Percentiles rank a stretch among this genome's conserved stretches.
Conservation (phyloP, 1,140 invertebrate species). For the Cephus cinctus region DNA sequence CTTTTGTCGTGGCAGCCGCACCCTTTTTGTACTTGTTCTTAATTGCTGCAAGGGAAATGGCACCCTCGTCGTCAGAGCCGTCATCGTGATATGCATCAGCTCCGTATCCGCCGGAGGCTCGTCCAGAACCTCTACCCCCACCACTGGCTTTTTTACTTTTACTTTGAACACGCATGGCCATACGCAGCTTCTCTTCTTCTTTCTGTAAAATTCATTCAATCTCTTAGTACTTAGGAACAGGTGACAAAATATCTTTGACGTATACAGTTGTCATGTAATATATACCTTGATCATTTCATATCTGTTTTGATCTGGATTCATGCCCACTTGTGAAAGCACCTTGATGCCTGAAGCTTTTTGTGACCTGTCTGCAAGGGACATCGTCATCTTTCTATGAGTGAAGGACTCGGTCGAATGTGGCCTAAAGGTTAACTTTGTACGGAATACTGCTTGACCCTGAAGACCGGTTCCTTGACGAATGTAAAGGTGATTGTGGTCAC, state of each 20-base stretch:
- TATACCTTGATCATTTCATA: constrained; percentile 85
- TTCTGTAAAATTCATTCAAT: constrained; percentile 62
- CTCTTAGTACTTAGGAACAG: not conserved
- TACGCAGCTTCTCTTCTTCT: constrained; percentile 90
- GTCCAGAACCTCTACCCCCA: constrained; percentile 60
- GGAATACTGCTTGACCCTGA: constrained; percentile 95
- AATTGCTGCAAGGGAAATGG: constrained; percentile 89
- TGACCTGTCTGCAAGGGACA: constrained; percentile 95
- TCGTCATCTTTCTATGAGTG: constrained; percentile 98
- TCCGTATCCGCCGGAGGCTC: constrained; percentile 59
- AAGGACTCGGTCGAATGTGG: constrained; percentile 98
- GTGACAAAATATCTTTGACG: not conserved
- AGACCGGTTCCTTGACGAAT: constrained; percentile 97
- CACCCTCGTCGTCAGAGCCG: constrained; percentile 87
- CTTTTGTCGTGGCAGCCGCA: constrained; percentile 46
- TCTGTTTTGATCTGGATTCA: constrained; percentile 90
- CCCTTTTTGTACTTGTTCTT: constrained; percentile 90
- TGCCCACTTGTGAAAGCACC: constrained; percentile 90
- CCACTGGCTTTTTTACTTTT: constrained; percentile 64
- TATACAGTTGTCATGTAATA: constrained; percentile 3
- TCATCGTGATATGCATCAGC: constrained; percentile 66
- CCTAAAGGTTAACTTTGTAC: constrained; percentile 94
- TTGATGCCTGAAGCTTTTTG: constrained; percentile 96
- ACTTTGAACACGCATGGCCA: constrained; percentile 76
- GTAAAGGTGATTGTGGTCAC: constrained; percentile 73